Evolutionary conservation across 92 coral and sea anemone species (phyloP).

Genomic region (Phenganax marumi): DNA sequence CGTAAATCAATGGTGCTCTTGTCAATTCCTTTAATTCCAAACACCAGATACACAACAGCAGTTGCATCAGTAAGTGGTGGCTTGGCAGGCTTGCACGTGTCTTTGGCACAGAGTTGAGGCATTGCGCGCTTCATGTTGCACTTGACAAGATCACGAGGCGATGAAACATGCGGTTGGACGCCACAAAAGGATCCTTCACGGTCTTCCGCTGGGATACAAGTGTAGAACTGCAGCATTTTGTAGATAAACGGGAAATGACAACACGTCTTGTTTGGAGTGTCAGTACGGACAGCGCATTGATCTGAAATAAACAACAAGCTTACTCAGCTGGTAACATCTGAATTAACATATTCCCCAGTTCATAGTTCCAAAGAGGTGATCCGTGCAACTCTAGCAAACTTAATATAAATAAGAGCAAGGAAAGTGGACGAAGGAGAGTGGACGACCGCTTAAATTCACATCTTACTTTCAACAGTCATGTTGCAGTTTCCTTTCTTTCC

Average conservation of each 20-base stretch:
- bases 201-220: background rate
- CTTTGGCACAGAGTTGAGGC: slow-evolving; percentile 28
- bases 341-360: no score
- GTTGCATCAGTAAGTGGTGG: slow-evolving; percentile 67
- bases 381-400: no score
- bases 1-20: slow-evolving; percentile 60
- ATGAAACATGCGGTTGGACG: background rate
- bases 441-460: background rate
- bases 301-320: background rate
- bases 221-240: slow-evolving; percentile 1
- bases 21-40: slow-evolving; percentile 81
- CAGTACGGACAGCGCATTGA: slow-evolving; percentile 12
- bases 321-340: background rate
- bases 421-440: background rate
- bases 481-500: background rate
- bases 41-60: slow-evolving; percentile 70
- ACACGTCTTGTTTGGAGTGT: slow-evolving; percentile 29
- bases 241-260: slow-evolving; percentile 14
- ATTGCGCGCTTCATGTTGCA: background rate
- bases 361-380: no score
- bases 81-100: slow-evolving; percentile 52
- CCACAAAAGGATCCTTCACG: slow-evolving; percentile 17
- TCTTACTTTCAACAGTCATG: slow-evolving; percentile 14
- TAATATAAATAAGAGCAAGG: no score
- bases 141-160: background rate